Base-by-base conservation (phyloP, 1,140 invertebrate genomes). In the Caerostris extrusa region DNA sequence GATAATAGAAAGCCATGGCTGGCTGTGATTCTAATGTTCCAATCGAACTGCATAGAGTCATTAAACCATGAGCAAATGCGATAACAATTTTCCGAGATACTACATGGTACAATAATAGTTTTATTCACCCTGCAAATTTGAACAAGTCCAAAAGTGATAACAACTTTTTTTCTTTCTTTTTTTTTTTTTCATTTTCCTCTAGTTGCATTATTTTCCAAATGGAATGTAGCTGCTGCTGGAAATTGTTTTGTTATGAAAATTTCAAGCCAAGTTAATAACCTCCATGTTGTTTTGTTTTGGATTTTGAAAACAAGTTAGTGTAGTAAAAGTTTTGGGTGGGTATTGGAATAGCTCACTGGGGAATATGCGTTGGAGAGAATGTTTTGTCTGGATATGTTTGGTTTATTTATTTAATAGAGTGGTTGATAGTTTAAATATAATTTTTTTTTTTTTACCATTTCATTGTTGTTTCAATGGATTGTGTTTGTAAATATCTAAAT, bases 71-170 rank as follows among this genome's bases (percentile, higher is more conserved):
- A 53, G 71, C 71, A 53, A 50, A 77, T 77, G 71, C 19, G 19
- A 77, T 77, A 77, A 77, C 34, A 77, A 77, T 50, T 77, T 77
- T 77, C 71, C 4, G 34, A 77, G 71, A 50, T 77, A 34, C 34
- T 34, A 34, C 10, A 10, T 17, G 50, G 5, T 53, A 50, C 50
- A 53, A 77, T 77, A 77, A 77, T 77, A 77, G 71, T 77, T 77
- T 77, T 77, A 77, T 77, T 77, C 71, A 77, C 71, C 71, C 71
- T 34, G 34, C 34, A 77, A 77, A 77, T 50, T 50, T 77, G 3
- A 12, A 77, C 12, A 50, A 50, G 34, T 50, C 53, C n/a, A n/a
- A n/a, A n/a, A n/a, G 34, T 2, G 34, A 34, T 34, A 34, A 34
- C 34, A 34, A 34, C 34, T 34, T 34, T 34, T 34, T 34, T 34